Evolutionary conservation across 2,888 invertebrate genomes (phyloP).

Genomic region (Corythucha ciliata): DNA sequence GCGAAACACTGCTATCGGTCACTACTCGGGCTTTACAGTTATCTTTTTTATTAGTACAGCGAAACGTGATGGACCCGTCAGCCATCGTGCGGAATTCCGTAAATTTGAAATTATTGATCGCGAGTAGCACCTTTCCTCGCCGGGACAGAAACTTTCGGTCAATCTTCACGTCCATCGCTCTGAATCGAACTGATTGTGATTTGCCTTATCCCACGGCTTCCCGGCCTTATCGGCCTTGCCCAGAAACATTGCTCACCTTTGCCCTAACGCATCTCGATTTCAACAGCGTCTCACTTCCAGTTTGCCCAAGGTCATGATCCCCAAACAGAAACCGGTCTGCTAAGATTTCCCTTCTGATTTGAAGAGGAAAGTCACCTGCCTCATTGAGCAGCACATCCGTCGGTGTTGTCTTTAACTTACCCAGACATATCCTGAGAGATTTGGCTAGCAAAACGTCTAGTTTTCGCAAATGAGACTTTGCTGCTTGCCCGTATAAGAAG

Average conservation of each 20-base stretch:
- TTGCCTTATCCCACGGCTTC: slow-evolving; percentile 17
- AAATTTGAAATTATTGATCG: slow-evolving; percentile 16
- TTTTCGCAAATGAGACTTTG: too few relatives aligned
- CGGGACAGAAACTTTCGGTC: slow-evolving; percentile 14
- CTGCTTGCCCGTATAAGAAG: too few relatives aligned
- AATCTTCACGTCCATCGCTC: slow-evolving; percentile 11
- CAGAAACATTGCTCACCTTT: slow-evolving; percentile 14
- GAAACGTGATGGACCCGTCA: slow-evolving; percentile 21
- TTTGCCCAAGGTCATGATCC: slow-evolving; percentile 15
- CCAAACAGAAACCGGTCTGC: not conserved
- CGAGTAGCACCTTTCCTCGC: slow-evolving; percentile 18
- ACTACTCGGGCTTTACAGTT: slow-evolving; percentile 21
- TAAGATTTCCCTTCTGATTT: too few relatives aligned
- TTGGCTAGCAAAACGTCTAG: too few relatives aligned
- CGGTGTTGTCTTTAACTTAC: too few relatives aligned
- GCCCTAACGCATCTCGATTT: slow-evolving; percentile 10
- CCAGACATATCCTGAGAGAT: too few relatives aligned
- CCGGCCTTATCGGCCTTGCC: slow-evolving; percentile 16
- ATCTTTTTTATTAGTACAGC: slow-evolving; percentile 19
- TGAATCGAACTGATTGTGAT: slow-evolving; percentile 17
- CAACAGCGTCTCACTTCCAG: slow-evolving; percentile 17
- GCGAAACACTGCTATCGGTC: slow-evolving; percentile 10
- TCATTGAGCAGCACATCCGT: too few relatives aligned
- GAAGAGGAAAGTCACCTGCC: too few relatives aligned
- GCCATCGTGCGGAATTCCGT: slow-evolving; percentile 14